phyloP scores from a whole-genome alignment of 2,888 invertebrate genomes.

The Eugnorisma glareosa region DNA sequence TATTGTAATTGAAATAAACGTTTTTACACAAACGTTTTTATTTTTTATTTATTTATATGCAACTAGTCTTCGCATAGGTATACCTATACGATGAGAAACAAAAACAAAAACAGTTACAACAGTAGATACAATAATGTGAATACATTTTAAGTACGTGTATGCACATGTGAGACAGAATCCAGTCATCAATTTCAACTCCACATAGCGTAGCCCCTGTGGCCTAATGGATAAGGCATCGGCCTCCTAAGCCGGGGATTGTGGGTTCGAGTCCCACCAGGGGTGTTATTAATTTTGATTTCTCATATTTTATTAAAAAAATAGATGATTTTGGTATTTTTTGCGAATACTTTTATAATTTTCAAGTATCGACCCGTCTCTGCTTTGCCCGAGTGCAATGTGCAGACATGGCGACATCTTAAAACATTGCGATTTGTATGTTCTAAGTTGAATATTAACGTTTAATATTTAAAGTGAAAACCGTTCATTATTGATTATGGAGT shows the following conservation, averaged over 20 bases:
- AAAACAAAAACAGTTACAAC: neutral
- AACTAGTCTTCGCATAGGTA: neutral
- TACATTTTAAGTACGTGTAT: neutral
- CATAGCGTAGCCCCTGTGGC: slow-evolving; percentile 91
- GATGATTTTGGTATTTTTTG: neutral
- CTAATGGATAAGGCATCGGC: slow-evolving; percentile 95
- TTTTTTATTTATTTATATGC: too few relatives aligned
- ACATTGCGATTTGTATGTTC: neutral
- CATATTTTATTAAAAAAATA: neutral
- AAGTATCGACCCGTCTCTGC: neutral
- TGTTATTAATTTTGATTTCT: neutral
- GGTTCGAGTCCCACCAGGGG: slow-evolving; percentile 91
- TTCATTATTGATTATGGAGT: neutral
- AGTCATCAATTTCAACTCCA: rapidly evolving
- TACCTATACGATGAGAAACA: neutral
- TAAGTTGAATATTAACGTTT: neutral
- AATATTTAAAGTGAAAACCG: neutral
- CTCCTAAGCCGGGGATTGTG: slow-evolving; percentile 95
- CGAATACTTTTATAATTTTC: too few relatives aligned
- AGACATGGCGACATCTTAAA: neutral
- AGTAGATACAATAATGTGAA: neutral
- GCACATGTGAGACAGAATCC: neutral
- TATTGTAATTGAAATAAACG: too few relatives aligned
- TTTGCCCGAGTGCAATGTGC: neutral
- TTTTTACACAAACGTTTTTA: too few relatives aligned